Percentiles rank a stretch among this genome's conserved stretches.
These are phyloP conservation scores for Notiomystis cincta DNA, from an alignment of 2,113 vertebrate genomes.

Conservation along the genomic window DNA sequence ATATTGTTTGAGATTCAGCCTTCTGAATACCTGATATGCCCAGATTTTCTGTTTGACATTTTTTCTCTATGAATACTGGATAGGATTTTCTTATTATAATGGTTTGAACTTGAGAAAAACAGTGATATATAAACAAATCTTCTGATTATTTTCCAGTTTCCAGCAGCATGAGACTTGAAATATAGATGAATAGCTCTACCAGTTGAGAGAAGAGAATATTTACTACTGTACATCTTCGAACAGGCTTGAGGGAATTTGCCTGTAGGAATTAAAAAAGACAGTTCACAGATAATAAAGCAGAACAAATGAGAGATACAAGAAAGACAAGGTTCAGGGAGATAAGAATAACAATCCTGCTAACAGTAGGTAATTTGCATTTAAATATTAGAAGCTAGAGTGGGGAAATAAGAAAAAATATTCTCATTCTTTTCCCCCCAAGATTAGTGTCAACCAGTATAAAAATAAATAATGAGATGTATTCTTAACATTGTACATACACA, in stretches of 20 bases:
- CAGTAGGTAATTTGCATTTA: constrained; percentile 7
- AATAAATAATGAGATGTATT: neutral
- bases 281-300: neutral
- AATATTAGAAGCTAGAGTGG: neutral
- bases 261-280: neutral
- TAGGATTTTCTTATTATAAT: neutral
- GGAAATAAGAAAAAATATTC: neutral
- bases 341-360: neutral
- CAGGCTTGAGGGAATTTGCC: neutral
- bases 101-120: neutral
- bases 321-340: constrained; percentile 9
- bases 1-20: neutral
- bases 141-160: constrained; percentile 1
- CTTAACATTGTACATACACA: neutral
- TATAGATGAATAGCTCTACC: neutral
- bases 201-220: neutral
- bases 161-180: neutral
- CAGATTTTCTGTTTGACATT: neutral
- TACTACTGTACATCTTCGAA: neutral
- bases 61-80: neutral
- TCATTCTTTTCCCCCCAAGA: neutral
- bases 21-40: neutral
- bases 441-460: neutral
- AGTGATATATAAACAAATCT: neutral
- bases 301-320: neutral